Conservation (phyloP, 2,113 vertebrate genomes). For the Columba janthina region DNA sequence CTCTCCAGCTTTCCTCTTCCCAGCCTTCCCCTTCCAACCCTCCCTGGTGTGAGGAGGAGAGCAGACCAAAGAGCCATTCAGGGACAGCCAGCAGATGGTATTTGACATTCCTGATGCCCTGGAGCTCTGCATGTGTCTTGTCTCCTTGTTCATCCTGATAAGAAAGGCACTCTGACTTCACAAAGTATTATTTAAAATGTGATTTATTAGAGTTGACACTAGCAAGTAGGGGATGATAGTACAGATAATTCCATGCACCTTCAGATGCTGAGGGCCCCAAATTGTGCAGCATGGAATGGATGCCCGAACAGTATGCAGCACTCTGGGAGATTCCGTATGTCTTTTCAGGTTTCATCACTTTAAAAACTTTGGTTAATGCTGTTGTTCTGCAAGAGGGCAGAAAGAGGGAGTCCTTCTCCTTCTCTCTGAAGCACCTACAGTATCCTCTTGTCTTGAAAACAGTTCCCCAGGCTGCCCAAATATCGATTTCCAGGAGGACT, state of each 20-base stretch:
- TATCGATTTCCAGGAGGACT: fast-evolving
- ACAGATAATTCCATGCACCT: not conserved
- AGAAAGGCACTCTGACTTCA: not conserved
- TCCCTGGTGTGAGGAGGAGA: too few species aligned
- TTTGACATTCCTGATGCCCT: too few species aligned
- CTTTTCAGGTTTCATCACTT: not conserved
- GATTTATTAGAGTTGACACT: not conserved
- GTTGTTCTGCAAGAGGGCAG: conserved; percentile 18
- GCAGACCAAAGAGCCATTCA: too few species aligned
- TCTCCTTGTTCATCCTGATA: not conserved
- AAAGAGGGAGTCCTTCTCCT: conserved; percentile 50
- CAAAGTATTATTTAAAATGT: not conserved
- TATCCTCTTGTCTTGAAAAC: not conserved
- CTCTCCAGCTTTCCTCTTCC: not conserved
- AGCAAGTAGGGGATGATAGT: not conserved
- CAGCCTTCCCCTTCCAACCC: not conserved
- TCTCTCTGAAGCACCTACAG: not conserved
- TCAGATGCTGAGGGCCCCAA: too few species aligned
- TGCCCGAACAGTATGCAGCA: fast-evolving
- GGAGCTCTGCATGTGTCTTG: not conserved
- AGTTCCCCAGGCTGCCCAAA: not conserved
- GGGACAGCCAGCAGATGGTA: too few species aligned
- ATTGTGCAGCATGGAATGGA: not conserved
- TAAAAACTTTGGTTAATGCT: not conserved
- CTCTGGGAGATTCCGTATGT: fast-evolving